Percentiles rank a stretch among this genome's conserved stretches.
These are phyloP conservation scores for Hiodon alosoides DNA, from an alignment of 2,113 vertebrate genomes.

Conservation along the genomic window DNA sequence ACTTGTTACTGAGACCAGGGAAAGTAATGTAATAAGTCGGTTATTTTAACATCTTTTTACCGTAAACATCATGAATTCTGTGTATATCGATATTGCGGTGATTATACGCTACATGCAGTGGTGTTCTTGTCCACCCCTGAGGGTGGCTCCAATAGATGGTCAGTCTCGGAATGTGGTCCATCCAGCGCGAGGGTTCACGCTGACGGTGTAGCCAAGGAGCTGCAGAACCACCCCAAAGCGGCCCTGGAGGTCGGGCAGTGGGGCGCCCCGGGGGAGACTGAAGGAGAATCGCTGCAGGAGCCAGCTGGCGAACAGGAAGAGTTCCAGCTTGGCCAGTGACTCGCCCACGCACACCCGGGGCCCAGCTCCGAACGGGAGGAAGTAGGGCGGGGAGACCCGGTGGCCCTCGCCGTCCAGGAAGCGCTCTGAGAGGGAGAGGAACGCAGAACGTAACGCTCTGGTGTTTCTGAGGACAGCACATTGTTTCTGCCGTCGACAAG, in stretches of 20 bases:
- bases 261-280: slow-evolving; percentile 32
- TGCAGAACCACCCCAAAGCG: slow-evolving; percentile 62
- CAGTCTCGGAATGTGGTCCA: slow-evolving; percentile 19
- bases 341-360: slow-evolving; percentile 69
- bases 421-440: slow-evolving; percentile 45
- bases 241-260: slow-evolving; percentile 59
- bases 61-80: no score
- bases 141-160: neutral
- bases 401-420: slow-evolving; percentile 57
- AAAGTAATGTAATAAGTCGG: no score
- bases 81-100: neutral
- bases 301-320: slow-evolving; percentile 63
- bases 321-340: slow-evolving; percentile 62
- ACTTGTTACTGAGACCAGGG: no score
- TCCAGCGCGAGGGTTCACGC: slow-evolving; percentile 39
- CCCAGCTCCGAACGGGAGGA: slow-evolving; percentile 68
- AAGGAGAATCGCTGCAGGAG: slow-evolving; percentile 65
- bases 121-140: neutral
- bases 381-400: slow-evolving; percentile 45
- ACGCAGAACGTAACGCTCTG: no score
- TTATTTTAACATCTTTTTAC: no score
- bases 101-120: neutral
- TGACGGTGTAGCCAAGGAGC: slow-evolving; percentile 51
- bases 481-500: neutral
- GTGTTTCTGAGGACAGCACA: neutral